Base-by-base conservation (phyloP, 2,797 vertebrate genomes). In the Coregonus sp. region DNA sequence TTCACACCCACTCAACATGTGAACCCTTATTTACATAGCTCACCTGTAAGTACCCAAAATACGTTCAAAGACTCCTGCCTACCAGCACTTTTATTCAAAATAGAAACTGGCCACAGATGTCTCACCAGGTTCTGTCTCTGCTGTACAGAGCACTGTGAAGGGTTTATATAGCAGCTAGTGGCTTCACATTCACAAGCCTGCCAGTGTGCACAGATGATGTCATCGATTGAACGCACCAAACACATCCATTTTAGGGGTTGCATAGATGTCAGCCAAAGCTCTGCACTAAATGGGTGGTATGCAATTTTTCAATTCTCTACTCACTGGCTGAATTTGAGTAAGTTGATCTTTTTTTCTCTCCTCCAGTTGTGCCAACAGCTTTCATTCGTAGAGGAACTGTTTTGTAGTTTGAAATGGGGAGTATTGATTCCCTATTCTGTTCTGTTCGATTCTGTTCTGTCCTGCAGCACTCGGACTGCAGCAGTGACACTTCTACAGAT, bases 361-460 rank as follows among this genome's bases (percentile, higher is more conserved):
- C 20, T 31, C 25, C 12, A 65, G 63, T 31, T 65, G 59, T 63
- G n/a, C 20, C 59, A 63, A 63, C 75, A 77, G 82, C 78, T 84
- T 82, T 79, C 72, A 86, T 84, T 82, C 78, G 70, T 78, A 80
- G 75, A 68, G 82, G 79, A 86, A 80, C 73, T 76, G 76, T 84
- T 47, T 71, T 80, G 69, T 65, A 80, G 76, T 80, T 81, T 84
- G 75, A 86, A 84, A 82, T 82, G 76, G 77, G 79, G 70, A 63
- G 1, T 81, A 82, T 84, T 80, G 80, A 86, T 84, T 86, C 82
- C 75, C 77, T 79, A 76, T 86, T 76, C 74, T 73, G 6, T 86
- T 76, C 74, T 73, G 6, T 20, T 29, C 16, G 1, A 20, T 20
- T 63, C 16, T 16, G 52, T 56, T 56, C 52, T 16, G 52, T 56